A percentile compares a stretch with the other conserved stretches of the same genome.
Conservation (phyloP, 2,113 vertebrate genomes). For the Saguinus imperator region DNA sequence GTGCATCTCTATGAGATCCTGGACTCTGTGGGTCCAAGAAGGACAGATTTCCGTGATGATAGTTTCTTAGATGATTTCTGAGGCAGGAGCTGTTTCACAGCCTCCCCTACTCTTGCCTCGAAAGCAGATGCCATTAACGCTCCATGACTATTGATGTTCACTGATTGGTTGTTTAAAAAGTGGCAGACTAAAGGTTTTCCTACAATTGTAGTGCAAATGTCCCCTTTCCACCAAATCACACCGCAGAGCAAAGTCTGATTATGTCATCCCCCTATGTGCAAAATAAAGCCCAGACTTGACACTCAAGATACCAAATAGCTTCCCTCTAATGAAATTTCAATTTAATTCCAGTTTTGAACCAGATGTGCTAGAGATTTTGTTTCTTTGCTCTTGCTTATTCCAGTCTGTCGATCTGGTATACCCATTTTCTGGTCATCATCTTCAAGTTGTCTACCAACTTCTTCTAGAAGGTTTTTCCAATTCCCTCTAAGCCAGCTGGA, state of each 20-base stretch:
- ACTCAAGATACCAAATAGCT: not conserved
- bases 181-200: not conserved
- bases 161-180: not conserved
- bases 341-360: not conserved
- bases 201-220: not conserved
- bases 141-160: not conserved
- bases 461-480: not conserved
- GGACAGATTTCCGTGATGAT: not conserved
- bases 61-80: not conserved
- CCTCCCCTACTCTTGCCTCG: no score
- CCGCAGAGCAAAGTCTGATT: not conserved
- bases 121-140: not conserved
- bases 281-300: not conserved
- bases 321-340: not conserved
- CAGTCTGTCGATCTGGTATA: not conserved
- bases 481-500: not conserved
- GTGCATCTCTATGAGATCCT: not conserved
- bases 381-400: not conserved
- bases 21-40: not conserved
- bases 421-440: not conserved
- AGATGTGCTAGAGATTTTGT: not conserved
- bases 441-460: not conserved
- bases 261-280: not conserved
- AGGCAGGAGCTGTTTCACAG: not conserved
- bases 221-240: not conserved